Percentiles rank a stretch among this genome's conserved stretches.
Evolutionary conservation across 2,797 vertebrate species (phyloP).

Genomic region (Lophius americanus): DNA sequence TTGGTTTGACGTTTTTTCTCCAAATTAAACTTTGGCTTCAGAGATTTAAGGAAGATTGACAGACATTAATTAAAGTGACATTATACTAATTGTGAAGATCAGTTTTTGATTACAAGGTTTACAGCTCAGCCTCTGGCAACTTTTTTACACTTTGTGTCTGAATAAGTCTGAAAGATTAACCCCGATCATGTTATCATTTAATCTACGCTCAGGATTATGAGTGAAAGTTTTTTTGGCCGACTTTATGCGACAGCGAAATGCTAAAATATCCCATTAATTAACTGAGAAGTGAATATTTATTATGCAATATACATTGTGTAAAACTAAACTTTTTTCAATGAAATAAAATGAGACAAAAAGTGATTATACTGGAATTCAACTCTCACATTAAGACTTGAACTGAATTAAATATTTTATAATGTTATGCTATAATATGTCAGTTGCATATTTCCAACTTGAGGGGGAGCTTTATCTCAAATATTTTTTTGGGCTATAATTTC

Average conservation of each 20-base stretch:
- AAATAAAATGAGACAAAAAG: conserved; percentile 17
- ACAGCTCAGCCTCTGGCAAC: conserved; percentile 1
- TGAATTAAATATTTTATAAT: conserved; percentile 1
- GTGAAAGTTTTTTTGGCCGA: not conserved
- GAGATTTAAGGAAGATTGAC: conserved; percentile 7
- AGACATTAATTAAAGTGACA: conserved; percentile 17
- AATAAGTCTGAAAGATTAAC: not conserved
- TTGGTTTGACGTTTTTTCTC: not conserved
- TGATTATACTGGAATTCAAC: conserved; percentile 9
- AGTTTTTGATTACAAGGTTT: not conserved
- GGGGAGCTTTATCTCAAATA: no score
- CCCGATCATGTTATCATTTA: not conserved
- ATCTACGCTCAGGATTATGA: not conserved
- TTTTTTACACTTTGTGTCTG: conserved; percentile 1
- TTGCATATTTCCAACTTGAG: no score
- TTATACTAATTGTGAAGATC: conserved; percentile 18
- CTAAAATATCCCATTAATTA: conserved; percentile 4
- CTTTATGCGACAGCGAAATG: conserved; percentile 3
- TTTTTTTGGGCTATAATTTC: no score
- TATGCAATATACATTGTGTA: not conserved
- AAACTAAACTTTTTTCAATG: conserved; percentile 13
- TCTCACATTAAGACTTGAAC: not conserved
- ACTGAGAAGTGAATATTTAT: not conserved
- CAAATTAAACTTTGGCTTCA: conserved; percentile 22
- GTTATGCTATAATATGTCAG: not conserved